Evolutionary conservation across 2,797 vertebrate species (phyloP).

Genomic region (Chelonia mydas): DNA sequence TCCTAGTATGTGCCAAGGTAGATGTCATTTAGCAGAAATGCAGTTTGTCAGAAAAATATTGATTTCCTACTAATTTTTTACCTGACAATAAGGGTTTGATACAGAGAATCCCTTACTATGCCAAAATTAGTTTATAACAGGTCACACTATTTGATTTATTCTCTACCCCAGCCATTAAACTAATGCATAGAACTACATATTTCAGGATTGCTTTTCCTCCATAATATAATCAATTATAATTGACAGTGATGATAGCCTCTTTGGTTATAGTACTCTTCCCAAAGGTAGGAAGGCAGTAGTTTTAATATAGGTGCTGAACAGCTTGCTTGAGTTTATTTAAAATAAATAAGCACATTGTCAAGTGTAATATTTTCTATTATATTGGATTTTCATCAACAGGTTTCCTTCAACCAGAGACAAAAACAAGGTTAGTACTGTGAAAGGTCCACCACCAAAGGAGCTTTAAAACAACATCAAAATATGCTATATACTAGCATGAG

Average conservation of each 20-base stretch:
- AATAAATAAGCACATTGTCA: neutral
- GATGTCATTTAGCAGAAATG: no score
- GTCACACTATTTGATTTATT: no score
- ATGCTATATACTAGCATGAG: constrained; percentile 13
- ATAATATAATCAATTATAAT: no score
- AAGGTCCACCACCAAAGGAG: constrained; percentile 49
- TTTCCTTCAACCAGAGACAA: constrained; percentile 55
- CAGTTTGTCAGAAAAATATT: no score
- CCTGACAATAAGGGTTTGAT: no score
- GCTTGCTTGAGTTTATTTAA: neutral
- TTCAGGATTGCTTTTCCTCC: no score
- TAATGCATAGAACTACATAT: no score
- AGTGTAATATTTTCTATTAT: neutral
- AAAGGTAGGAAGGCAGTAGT: constrained; percentile 48
- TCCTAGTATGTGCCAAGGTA: neutral
- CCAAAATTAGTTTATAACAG: no score
- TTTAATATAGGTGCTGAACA: constrained; percentile 43
- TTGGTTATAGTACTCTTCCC: neutral
- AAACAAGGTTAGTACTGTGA: constrained; percentile 52
- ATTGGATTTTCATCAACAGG: constrained; percentile 32
- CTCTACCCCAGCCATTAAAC: no score
- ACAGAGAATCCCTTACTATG: no score
- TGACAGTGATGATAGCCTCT: neutral
- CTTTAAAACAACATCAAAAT: constrained; percentile 39
- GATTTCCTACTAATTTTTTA: no score